These are phyloP conservation scores for Gymnothorax javanicus DNA, from an alignment of 2,797 vertebrate genomes.

Conservation along the genomic window DNA sequence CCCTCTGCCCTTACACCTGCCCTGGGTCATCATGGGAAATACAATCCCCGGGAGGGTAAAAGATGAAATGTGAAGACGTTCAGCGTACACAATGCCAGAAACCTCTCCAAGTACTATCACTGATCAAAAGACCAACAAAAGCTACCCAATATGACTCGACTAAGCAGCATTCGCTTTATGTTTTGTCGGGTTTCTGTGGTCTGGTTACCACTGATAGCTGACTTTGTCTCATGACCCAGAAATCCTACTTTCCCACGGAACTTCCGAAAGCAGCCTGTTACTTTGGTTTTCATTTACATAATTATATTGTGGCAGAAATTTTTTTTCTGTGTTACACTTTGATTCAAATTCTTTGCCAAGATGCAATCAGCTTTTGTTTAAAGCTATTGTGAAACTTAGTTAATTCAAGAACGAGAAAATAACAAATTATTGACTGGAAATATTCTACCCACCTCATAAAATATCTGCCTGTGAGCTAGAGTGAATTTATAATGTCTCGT, in stretches of 20 bases:
- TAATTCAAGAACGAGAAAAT: neutral
- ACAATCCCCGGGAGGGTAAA: neutral
- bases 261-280: neutral
- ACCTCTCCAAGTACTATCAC: neutral
- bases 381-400: neutral
- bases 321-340: neutral
- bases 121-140: neutral
- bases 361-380: neutral
- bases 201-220: neutral
- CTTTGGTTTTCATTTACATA: neutral
- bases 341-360: neutral
- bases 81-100: neutral
- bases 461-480: no score
- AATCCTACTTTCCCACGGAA: neutral
- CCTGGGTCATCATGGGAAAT: neutral
- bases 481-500: no score
- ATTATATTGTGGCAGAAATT: neutral
- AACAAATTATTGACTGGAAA: neutral
- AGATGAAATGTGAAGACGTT: neutral
- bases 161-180: neutral
- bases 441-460: neutral
- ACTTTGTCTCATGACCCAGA: neutral
- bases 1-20: neutral
- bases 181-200: neutral
- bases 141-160: neutral